Conservation (phyloP, 1,140 invertebrate genomes). For the Bilobella aurantiaca region DNA sequence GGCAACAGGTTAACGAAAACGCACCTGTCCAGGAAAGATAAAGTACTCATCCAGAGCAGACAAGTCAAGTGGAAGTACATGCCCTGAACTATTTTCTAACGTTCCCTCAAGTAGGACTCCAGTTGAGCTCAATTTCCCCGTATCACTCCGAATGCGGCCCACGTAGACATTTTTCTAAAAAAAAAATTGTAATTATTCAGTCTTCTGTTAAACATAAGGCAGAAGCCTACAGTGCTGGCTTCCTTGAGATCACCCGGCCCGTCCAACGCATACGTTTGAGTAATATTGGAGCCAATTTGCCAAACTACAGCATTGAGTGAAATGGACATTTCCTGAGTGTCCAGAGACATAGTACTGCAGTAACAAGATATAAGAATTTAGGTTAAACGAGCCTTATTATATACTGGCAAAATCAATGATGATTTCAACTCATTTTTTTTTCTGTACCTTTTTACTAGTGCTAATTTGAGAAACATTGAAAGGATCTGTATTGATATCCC, state of each 20-base stretch:
- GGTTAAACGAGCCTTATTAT: too few species aligned
- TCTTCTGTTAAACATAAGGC: not conserved
- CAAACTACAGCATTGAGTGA: conserved; percentile 16
- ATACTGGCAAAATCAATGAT: not conserved
- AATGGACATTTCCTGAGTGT: conserved; percentile 42
- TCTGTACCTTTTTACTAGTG: not conserved
- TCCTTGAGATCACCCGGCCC: conserved; percentile 11
- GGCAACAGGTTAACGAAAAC: too few species aligned
- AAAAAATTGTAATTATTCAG: conserved; percentile 8
- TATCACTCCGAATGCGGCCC: conserved; percentile 64
- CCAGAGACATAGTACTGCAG: conserved; percentile 49
- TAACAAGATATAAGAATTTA: too few species aligned
- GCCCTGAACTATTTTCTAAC: conserved; percentile 35
- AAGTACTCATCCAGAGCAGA: conserved; percentile 53
- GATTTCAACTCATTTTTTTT: not conserved
- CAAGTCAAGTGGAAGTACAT: conserved; percentile 49
- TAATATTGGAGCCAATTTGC: not conserved
- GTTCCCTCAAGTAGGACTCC: conserved; percentile 53
- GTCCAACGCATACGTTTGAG: conserved; percentile 10
- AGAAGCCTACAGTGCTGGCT: conserved; percentile 10
- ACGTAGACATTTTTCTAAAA: conserved; percentile 23
- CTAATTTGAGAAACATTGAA: not conserved
- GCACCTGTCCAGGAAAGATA: conserved; percentile 67
- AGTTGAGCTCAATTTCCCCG: conserved; percentile 56
- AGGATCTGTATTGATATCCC: conserved; percentile 5